These are phyloP conservation scores for Vespertilio murinus DNA, from an alignment of 2,797 vertebrate species.

Conservation along the genomic window DNA sequence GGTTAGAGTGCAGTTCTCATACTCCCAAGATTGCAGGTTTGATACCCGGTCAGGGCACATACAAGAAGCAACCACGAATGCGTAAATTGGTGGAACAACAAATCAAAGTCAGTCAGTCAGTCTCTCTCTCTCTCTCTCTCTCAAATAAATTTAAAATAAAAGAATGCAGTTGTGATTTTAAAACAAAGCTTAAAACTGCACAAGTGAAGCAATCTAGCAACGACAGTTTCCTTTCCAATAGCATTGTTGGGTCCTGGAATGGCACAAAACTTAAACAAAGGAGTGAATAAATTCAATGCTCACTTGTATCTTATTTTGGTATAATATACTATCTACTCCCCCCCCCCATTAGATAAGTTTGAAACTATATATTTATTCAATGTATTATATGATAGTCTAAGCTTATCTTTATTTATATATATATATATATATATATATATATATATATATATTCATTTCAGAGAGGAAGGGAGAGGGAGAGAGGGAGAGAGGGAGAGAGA, in stretches of 20 bases:
- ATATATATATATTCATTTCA: too few species aligned
- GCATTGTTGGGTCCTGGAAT: neutral
- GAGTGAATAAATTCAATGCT: neutral
- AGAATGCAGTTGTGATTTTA: conserved; percentile 6
- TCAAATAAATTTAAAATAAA: too few species aligned
- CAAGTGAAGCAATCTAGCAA: conserved; percentile 41
- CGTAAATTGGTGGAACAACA: too few species aligned
- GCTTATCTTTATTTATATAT: neutral
- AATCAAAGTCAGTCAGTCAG: too few species aligned
- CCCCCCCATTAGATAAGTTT: neutral
- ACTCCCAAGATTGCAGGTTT: too few species aligned
- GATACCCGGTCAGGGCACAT: too few species aligned
- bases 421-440: too few species aligned
- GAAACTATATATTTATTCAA: neutral
- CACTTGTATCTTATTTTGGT: neutral
- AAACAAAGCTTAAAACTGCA: conserved; percentile 35
- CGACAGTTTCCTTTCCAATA: conserved; percentile 8
- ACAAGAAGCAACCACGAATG: too few species aligned
- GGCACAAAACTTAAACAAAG: neutral
- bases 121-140: too few species aligned
- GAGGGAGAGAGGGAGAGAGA: too few species aligned
- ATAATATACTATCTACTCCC: neutral
- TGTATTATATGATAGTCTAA: neutral
- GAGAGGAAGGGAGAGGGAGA: too few species aligned
- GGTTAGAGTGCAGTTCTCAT: too few species aligned